Evolutionary conservation across 2,797 vertebrate species (phyloP), one percentile per base, ranked within the genome.

Genomic region (Acanthurus lineatus): DNA sequence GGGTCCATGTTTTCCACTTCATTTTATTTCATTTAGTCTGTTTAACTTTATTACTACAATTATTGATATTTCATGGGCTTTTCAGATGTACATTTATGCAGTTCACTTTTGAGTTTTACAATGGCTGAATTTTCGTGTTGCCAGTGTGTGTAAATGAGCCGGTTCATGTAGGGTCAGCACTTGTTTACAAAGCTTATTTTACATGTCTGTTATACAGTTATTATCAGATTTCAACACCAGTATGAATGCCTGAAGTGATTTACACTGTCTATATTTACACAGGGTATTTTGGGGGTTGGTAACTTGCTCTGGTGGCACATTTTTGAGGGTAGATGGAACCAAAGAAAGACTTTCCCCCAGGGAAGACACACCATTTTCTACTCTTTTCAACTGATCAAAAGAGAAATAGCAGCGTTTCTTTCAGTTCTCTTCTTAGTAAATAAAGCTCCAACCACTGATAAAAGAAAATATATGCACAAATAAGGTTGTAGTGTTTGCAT

Each of bases 141-240:
- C 53, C 1, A 35, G 28, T 16, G 4, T 71, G 45, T 57, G 32
- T 49, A 22, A 32, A 40, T 44, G 1, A 76, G 15, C 17, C 11
- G 2, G 7, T 20, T 22, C 17, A 12, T 57, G 6, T 8, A 12
- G 14, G 10, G 22, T 54, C 56, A 47, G 17, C 28, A 32, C 10
- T 68, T 69, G 59, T 69, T 59, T 49, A 54, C 53, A 58, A 32
- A 62, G 74, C 67, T 83, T 9, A 1, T 63, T 73, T 73, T 53
- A 65, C 48, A 49, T 38, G 61, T 57, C 22, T 64, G n/a, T 0
- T n/a, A 76, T 22, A 52, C 22, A 47, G 64, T 19, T 5, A 15
- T 59, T 32, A 63, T 72, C 47, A 57, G 28, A 65, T 79, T 71
- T 17, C 53, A 56, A 15, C 25, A 38, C 10, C 28, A 58, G 22